phyloP scores from a whole-genome alignment of 2,797 vertebrate genomes.

The Hapalemur alaotrensis region DNA sequence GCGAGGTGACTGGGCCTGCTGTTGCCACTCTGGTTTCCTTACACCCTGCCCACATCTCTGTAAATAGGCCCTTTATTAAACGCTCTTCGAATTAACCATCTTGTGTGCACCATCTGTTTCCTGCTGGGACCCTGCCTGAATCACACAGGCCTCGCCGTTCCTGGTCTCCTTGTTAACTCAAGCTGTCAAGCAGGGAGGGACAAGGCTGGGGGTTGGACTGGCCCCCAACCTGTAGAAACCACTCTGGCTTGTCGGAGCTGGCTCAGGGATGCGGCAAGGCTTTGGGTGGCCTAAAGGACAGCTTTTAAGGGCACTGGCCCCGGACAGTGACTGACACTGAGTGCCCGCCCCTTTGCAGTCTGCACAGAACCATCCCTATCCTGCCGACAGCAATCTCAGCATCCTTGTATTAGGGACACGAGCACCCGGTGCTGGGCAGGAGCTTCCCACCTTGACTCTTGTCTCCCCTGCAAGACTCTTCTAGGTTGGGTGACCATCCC shows the following conservation, averaged over 20 bases:
- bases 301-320: fast-evolving
- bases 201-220: fast-evolving
- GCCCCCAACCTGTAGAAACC: neutral
- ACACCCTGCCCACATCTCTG: neutral
- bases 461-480: fast-evolving
- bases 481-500: fast-evolving
- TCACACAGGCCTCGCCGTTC: neutral
- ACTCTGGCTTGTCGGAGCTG: neutral
- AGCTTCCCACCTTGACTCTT: neutral
- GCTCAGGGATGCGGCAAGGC: fast-evolving
- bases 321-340: fast-evolving
- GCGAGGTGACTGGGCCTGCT: neutral
- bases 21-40: neutral
- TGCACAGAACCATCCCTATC: fast-evolving
- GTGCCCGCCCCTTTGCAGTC: neutral
- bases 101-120: conserved; percentile 43
- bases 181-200: neutral
- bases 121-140: conserved; percentile 17
- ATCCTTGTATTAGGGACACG: fast-evolving
- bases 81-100: neutral
- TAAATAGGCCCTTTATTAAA: conserved; percentile 30
- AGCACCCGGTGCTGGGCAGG: neutral
- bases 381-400: fast-evolving
- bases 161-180: neutral
- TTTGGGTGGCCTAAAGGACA: fast-evolving